Evolutionary conservation across 2,888 invertebrate genomes (phyloP).

Genomic region (Zele albiditarsus): DNA sequence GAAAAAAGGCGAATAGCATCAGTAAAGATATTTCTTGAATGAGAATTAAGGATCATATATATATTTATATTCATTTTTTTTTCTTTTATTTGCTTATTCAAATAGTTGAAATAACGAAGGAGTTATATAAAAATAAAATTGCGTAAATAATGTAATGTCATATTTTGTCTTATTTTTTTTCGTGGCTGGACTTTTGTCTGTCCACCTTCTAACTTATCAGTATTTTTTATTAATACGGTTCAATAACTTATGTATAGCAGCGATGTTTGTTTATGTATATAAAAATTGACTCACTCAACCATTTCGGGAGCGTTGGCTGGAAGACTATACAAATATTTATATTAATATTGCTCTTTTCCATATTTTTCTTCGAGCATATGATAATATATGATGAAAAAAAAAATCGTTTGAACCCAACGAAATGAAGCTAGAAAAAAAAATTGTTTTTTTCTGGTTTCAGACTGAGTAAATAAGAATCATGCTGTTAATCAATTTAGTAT

Average conservation of each 20-base stretch:
- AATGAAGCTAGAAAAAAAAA: too few species aligned
- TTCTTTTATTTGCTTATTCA: background rate
- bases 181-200: background rate
- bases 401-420: too few species aligned
- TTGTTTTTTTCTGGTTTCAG: too few species aligned
- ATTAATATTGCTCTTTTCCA: background rate
- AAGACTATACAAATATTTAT: background rate
- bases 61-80: background rate
- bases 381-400: background rate
- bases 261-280: background rate
- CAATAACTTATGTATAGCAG: background rate
- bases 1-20: background rate
- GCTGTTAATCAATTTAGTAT: too few species aligned
- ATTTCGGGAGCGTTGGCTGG: background rate
- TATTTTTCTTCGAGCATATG: background rate
- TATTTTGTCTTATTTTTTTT: background rate
- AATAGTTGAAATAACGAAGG: background rate
- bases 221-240: background rate
- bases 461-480: too few species aligned
- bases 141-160: background rate
- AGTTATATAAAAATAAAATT: conserved; percentile 5
- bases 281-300: background rate
- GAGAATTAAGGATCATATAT: background rate
- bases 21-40: background rate
- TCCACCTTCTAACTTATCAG: background rate